Evolutionary conservation across 1,140 invertebrate genomes (phyloP).

Genomic region (Pogonognathellus flavescens): DNA sequence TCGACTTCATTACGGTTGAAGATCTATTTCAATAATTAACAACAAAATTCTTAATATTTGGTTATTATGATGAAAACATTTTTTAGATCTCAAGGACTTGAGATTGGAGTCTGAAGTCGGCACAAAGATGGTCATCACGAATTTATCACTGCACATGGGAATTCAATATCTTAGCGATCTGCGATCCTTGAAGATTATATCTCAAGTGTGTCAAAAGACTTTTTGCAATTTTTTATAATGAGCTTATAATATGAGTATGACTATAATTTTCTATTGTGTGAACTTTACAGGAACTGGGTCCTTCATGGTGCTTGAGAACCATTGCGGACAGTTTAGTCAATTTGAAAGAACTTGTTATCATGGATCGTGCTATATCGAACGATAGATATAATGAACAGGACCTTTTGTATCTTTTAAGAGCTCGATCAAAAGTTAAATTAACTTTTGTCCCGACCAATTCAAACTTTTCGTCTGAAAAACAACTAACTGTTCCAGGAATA

Average conservation of each 20-base stretch:
- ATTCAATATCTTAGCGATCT: slow-evolving; percentile 27
- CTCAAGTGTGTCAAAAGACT: slow-evolving; percentile 52
- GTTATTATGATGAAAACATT: too few relatives aligned
- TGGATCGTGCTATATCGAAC: slow-evolving; percentile 57
- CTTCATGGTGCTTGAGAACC: slow-evolving; percentile 51
- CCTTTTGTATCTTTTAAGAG: slow-evolving; percentile 45
- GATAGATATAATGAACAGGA: slow-evolving; percentile 57
- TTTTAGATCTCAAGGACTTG: slow-evolving; percentile 50
- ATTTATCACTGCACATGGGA: slow-evolving; percentile 51
- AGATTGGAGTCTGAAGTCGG: slow-evolving; percentile 53
- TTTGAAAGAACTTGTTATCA: slow-evolving; percentile 42
- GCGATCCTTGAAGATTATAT: slow-evolving; percentile 44
- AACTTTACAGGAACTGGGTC: slow-evolving; percentile 47
- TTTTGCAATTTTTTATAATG: too few relatives aligned
- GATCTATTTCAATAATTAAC: too few relatives aligned
- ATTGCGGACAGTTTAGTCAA: slow-evolving; percentile 55
- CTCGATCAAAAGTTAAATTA: slow-evolving; percentile 36
- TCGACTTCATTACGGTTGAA: background rate
- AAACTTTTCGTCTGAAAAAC: background rate
- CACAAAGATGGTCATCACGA: slow-evolving; percentile 48
- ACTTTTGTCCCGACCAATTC: slow-evolving; percentile 23
- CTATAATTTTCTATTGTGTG: too few relatives aligned
- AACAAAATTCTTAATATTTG: background rate
- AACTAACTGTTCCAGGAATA: background rate
- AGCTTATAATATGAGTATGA: too few relatives aligned